Evolutionary conservation across 2,888 invertebrate genomes (phyloP).

Genomic region (Ormyrus thymus): DNA sequence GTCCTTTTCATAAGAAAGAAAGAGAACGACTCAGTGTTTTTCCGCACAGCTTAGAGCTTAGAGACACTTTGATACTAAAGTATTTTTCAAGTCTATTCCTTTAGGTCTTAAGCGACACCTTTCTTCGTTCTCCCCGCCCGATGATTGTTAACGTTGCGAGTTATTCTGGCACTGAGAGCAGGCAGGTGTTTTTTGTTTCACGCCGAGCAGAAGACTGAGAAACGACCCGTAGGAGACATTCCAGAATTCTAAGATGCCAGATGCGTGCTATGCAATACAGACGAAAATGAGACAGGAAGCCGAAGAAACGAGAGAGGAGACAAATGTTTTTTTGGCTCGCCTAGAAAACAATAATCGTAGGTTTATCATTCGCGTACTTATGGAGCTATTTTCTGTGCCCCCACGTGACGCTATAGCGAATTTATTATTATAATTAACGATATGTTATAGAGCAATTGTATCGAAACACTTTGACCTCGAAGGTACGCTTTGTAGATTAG

Average conservation of each 20-base stretch:
- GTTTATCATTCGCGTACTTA: constrained; percentile 53
- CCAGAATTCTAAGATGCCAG: constrained; percentile 39
- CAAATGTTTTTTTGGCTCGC: not conserved
- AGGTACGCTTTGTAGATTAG: too few species aligned
- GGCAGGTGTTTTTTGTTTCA: not conserved
- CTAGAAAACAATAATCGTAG: not conserved
- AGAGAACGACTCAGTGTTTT: too few species aligned
- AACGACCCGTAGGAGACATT: constrained; percentile 23
- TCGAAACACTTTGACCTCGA: too few species aligned
- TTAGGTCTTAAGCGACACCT: constrained; percentile 2
- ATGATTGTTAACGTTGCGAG: not conserved
- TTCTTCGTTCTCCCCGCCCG: not conserved
- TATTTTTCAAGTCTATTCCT: constrained; percentile 32
- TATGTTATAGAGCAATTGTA: not conserved
- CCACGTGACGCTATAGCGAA: constrained; percentile 40
- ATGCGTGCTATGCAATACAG: constrained; percentile 14
- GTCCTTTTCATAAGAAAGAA: too few species aligned
- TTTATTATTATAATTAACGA: constrained; percentile 39
- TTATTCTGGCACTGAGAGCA: constrained; percentile 11
- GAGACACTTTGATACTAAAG: constrained; percentile 23
- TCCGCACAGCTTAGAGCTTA: too few species aligned
- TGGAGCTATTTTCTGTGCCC: constrained; percentile 14
- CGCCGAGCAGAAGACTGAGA: constrained; percentile 29
- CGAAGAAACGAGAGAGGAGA: not conserved
- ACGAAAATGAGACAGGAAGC: constrained; percentile 5